Evolutionary conservation across 2,113 vertebrate genomes (phyloP).

Genomic region (Halcyon senegalensis): DNA sequence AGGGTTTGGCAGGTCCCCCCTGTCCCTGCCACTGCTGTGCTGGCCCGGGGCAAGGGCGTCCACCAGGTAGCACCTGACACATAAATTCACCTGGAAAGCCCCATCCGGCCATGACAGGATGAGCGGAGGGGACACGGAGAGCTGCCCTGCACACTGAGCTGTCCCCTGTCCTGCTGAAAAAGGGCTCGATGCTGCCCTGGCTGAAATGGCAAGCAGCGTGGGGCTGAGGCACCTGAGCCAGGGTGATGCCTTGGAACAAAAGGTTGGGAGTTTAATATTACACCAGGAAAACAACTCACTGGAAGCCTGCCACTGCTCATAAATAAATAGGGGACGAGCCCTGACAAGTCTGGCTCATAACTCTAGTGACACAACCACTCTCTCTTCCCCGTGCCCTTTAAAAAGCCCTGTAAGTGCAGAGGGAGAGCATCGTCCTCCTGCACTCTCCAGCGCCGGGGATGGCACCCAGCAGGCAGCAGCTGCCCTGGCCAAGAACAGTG

Average conservation of each 20-base stretch:
- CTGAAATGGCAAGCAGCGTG: background rate
- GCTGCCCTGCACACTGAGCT: background rate
- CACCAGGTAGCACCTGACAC: background rate
- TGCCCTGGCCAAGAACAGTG: rapidly evolving
- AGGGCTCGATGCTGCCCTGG: rapidly evolving
- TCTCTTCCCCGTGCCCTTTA: background rate
- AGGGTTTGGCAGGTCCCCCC: background rate
- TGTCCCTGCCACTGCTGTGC: background rate
- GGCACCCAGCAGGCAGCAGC: background rate
- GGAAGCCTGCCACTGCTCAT: background rate
- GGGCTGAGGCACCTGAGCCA: background rate
- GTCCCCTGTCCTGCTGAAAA: background rate
- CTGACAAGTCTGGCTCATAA: background rate
- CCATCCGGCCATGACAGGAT: background rate
- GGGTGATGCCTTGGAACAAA: background rate
- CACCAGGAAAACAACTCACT: constrained; percentile 18
- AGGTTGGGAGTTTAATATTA: background rate
- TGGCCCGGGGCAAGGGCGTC: rapidly evolving
- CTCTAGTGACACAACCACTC: background rate
- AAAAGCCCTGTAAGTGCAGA: rapidly evolving
- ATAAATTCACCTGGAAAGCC: background rate
- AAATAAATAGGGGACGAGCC: constrained; percentile 10
- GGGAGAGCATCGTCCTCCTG: background rate
- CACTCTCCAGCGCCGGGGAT: background rate
- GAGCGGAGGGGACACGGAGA: background rate